Base-by-base conservation (phyloP, 1,140 invertebrate species). In the Drosophila novamexicana region DNA sequence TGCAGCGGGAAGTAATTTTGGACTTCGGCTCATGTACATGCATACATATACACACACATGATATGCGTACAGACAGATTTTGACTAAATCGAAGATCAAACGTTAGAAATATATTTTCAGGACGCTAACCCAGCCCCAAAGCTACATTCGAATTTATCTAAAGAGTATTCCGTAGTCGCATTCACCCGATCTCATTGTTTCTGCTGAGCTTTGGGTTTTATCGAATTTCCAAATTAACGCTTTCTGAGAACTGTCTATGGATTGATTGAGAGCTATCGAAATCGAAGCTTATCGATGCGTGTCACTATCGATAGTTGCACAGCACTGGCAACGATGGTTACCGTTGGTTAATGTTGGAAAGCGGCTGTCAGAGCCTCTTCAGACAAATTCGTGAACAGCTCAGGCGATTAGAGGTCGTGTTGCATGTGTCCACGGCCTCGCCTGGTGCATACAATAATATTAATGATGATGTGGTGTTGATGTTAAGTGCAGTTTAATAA, bases 401-500 rank as follows among this genome's bases (percentile, higher is more conserved):
- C 7, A 12, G 9, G 14, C 69, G 49, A 39, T 18, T 45, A 56
- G 53, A 58, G 44, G 57, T 54, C 58, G 44, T 47, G 64, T 66
- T 47, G 59, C 61, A 52, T 58, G 64, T 66, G 62, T 42, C 50
- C 45, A 32, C 5, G 47, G 47, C 49, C 22, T 40, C 29, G 58
- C 39, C 54, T 37, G 37, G 50, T 73, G n/a, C 54, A 40, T 8
- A 59, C 57, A 59, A 36, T 36, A 80, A 89, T 79, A 86, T 83
- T 90, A 81, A 83, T 90, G 88, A 78, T 90, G 86, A 82, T 90
- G 88, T 86, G 88, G 79, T 90, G 88, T 90, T 90, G 86, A 90
- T 90, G 88, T 90, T 90, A 90, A 90, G 88, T 90, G 88, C 88
- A 81, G 79, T 90, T 90, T 90, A 90, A 90, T 90, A 91, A 90